Evolutionary conservation across 2,797 vertebrate genomes (phyloP), one percentile per base, ranked within the genome.

Genomic region (Eptatretus atami): DNA sequence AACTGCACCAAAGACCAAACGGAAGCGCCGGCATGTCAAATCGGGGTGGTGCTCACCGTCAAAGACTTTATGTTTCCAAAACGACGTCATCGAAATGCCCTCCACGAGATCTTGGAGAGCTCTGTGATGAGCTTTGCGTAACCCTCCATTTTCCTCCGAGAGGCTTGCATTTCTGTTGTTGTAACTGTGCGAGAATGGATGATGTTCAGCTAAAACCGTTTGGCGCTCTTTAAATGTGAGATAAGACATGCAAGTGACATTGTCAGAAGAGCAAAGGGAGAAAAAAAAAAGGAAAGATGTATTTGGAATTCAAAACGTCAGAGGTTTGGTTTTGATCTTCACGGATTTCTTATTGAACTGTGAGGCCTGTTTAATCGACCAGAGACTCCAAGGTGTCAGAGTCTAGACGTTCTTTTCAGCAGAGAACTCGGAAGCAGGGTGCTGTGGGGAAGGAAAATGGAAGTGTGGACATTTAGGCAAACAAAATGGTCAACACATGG

Each of bases 331-430:
- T 77, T 98, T 98, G 76, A 98, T 98, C 80, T 98, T 96, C 65
- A 98, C 90, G 67, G 90, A 95, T 76, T 98, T 96, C 75, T 96
- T 88, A 75, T 96, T 98, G 73, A 98, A 98, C 69, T 98, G 90
- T 69, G 87, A 84, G 64, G 92, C 86, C 67, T 96, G 90, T 71
- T 96, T 98, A 73, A 98, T 95, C 64, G 82, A 64, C 92, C 90
- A 98, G 76, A 3, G 86, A 84, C 72, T 95, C 92, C 68, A 98
- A 74, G 1, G 90, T 98, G 76, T 98, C 90, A 66, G 92, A 88
- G 73, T 98, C 90, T 66, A 98, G 75, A 12, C 92, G 78, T 71
- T 96, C 90, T n/a, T 73, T 98, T 98, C 52, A 96, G 74, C 69
- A 96, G 80, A 64, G n/a, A 77, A 82, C 68, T 96, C 90, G 52